phyloP scores from a whole-genome alignment of 1,140 invertebrate species.

The Orchestia grillus region DNA sequence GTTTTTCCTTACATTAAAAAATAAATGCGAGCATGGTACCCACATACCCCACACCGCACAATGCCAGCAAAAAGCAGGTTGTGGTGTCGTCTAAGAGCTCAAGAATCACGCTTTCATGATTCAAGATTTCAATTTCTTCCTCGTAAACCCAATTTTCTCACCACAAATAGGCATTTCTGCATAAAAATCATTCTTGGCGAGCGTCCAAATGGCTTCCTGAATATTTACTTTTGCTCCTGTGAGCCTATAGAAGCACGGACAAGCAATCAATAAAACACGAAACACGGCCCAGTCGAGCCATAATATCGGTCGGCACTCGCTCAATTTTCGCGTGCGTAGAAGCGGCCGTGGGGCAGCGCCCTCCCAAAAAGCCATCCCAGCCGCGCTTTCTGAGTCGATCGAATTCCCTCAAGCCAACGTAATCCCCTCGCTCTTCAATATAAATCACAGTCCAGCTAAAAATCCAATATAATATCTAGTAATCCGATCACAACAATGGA shows the following conservation, averaged over 20 bases:
- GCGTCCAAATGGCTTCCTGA: background rate
- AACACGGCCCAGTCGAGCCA: background rate
- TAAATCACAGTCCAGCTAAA: constrained; percentile 54
- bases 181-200: background rate
- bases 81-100: background rate
- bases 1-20: no score
- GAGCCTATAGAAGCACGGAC: background rate
- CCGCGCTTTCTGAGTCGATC: background rate
- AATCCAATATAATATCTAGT: constrained; percentile 55
- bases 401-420: constrained; percentile 33
- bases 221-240: background rate
- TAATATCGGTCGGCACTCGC: background rate
- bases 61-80: no score
- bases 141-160: background rate
- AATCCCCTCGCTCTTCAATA: constrained; percentile 45
- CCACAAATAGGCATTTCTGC: background rate
- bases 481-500: constrained; percentile 56
- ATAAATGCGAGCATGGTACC: no score
- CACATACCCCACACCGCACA: background rate
- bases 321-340: background rate
- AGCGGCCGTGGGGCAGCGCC: background rate
- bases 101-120: background rate
- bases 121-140: background rate
- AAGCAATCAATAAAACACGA: background rate
- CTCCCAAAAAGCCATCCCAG: background rate